These are phyloP conservation scores for Lumbricus terrestris DNA, from an alignment of 2,888 invertebrate genomes.

Conservation along the genomic window DNA sequence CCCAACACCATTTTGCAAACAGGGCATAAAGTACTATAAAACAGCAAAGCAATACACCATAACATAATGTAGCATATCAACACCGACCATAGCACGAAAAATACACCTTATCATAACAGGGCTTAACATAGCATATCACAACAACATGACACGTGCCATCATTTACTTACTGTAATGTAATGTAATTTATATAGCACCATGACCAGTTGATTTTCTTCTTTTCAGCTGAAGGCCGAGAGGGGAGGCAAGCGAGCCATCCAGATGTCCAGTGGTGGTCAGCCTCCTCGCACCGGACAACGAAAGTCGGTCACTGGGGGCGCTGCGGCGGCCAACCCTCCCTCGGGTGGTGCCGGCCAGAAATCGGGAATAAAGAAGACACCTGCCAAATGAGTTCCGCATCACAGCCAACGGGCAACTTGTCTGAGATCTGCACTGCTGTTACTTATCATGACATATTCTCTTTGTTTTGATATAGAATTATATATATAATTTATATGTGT, in stretches of 20 bases:
- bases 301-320: neutral
- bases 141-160: no score
- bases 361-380: neutral
- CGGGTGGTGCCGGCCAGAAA: neutral
- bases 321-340: neutral
- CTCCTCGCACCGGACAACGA: constrained; percentile 7
- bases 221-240: constrained; percentile 20
- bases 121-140: no score
- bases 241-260: constrained; percentile 19
- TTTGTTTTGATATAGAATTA: no score
- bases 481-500: no score
- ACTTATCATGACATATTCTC: no score
- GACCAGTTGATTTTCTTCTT: no score
- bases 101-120: no score
- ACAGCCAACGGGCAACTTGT: neutral
- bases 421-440: neutral
- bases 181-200: neutral
- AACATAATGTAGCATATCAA: no score
- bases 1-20: no score
- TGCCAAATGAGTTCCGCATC: neutral
- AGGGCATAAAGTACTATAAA: no score
- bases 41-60: no score
- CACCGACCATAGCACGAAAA: no score
- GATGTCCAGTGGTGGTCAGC: constrained; percentile 6
- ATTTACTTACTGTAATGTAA: neutral